Evolutionary conservation across 2,888 invertebrate species (phyloP), one percentile per base, ranked within the genome.

Genomic region (Cacoxenus indagator): DNA sequence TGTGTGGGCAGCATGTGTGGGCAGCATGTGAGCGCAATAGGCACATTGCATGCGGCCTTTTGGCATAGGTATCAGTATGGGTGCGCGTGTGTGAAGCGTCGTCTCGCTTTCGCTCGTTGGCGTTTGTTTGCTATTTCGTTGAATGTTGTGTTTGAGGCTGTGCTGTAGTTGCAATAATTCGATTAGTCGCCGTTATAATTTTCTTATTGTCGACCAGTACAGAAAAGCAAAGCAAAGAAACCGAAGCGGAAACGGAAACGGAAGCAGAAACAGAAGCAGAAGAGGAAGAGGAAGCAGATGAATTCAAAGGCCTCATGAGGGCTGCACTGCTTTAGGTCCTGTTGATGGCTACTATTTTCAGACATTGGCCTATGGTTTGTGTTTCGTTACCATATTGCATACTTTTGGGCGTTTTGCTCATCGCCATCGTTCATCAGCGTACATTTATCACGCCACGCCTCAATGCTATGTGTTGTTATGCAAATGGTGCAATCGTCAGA

Each of bases 101-200:
- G 9, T 37, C 37, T 4, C 14, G 5, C 9, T 14, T 37, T 37
- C 14, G 37, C n/a, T 37, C 37, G 37, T 37, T 1, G 37, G 2
- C 3, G 14, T 8, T 37, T 11, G 14, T 37, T 37, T 8, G 8
- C 37, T 37, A 9, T 31, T 9, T 31, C 31, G 31, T 9, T 31
- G 31, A 6, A 9, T 48, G 17, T 48, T 48, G 22, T 48, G 1
- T 22, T 3, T 17, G 22, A 17, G 48, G 3, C 17, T 17, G 22
- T 48, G 48, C 76, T 82, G 83, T 84, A 84, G 82, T 84, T 85
- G 85, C 82, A 84, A 84, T 84, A 84, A 84, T 84, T 84, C 85
- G 84, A 84, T 84, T 84, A 84, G 82, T 82, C 37, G 19, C 27
- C 48, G n/a, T 45, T n/a, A 46, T 27, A 26, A 45, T 71, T 69